Percentiles rank a stretch among this genome's conserved stretches.
phyloP scores from a whole-genome alignment of 2,113 vertebrate species.

The Neogale vison region DNA sequence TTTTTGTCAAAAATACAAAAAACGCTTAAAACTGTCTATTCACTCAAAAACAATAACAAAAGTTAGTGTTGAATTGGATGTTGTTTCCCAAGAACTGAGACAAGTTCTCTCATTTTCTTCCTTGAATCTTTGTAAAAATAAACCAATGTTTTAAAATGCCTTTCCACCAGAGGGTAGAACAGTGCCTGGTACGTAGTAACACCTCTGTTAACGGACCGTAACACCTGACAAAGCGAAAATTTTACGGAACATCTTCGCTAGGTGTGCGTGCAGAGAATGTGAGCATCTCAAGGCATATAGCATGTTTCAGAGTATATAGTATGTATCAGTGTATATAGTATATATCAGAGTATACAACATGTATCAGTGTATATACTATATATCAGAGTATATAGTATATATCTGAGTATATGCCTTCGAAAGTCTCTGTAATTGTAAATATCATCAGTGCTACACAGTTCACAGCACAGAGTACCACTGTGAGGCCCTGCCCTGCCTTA shows the following conservation, averaged over 20 bases:
- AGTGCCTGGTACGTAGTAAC: background rate
- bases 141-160: background rate
- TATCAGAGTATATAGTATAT: background rate
- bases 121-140: background rate
- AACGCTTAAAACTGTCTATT: slow-evolving; percentile 14
- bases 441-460: background rate
- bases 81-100: background rate
- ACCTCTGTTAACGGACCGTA: background rate
- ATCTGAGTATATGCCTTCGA: background rate
- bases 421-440: background rate
- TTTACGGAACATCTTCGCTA: background rate
- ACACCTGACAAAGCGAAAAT: fast-evolving
- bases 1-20: background rate
- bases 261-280: background rate
- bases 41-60: background rate
- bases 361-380: too few species aligned
- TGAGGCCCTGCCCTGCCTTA: background rate
- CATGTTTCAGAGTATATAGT: too few species aligned
- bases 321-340: too few species aligned
- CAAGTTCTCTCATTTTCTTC: background rate
- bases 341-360: background rate
- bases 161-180: too few species aligned
- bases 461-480: background rate
- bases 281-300: background rate
- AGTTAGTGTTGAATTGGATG: background rate